Percentiles rank a stretch among this genome's conserved stretches.
Conservation (phyloP, 2,888 invertebrate genomes). For the Drosophila cognata region DNA sequence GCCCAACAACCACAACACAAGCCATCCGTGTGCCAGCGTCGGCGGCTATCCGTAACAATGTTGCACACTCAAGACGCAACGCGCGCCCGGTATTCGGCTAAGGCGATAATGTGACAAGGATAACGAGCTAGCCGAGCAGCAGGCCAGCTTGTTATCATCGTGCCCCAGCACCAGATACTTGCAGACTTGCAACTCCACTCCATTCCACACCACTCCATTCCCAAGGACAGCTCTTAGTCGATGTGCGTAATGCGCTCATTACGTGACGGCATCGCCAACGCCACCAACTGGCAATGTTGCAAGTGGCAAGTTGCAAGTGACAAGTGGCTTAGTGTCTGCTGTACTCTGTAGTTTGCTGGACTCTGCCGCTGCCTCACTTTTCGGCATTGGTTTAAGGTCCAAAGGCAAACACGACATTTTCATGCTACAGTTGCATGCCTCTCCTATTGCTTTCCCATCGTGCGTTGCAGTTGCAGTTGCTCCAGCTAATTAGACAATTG, state of each 20-base stretch:
- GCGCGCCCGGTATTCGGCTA: constrained; percentile 71
- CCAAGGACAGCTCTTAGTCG: neutral
- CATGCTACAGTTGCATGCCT: constrained; percentile 66
- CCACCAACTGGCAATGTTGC: constrained; percentile 43
- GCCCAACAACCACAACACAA: constrained; percentile 61
- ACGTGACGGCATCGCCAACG: constrained; percentile 71
- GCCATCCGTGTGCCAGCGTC: constrained; percentile 28
- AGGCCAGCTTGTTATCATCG: constrained; percentile 68
- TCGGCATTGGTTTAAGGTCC: constrained; percentile 51
- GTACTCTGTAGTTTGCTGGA: neutral
- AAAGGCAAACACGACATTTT: constrained; percentile 63
- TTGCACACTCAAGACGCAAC: constrained; percentile 73
- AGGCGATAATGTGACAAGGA: constrained; percentile 82
- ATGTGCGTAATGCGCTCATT: constrained; percentile 78
- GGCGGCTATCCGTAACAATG: constrained; percentile 72
- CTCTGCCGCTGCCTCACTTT: constrained; percentile 21
- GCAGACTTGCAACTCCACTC: neutral
- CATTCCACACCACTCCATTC: neutral
- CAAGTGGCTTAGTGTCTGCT: neutral
- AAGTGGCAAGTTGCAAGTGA: constrained; percentile 36
- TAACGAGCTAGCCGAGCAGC: constrained; percentile 62
- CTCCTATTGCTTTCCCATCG: neutral
- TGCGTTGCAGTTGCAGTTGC: constrained; percentile 22
- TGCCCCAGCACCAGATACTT: constrained; percentile 32
- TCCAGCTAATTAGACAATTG: constrained; percentile 71